Base-by-base conservation (phyloP, 2,888 invertebrate genomes). In the Neria commutata region DNA sequence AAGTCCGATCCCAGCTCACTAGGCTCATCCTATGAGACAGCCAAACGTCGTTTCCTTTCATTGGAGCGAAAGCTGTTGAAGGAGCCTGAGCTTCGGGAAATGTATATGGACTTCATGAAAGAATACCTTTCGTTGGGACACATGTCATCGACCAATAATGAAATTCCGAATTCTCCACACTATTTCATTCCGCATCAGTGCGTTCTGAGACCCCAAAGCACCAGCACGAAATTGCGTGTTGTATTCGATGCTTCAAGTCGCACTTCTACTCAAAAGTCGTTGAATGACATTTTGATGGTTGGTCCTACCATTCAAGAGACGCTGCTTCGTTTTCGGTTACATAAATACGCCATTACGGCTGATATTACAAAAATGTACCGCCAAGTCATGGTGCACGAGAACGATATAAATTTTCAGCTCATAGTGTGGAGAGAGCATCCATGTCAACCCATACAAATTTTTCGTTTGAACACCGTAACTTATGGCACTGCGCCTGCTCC, bases 171-270 rank as follows among this genome's bases (percentile, higher is more conserved):
- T 26, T 17, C 14, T 14, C 53, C 53, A 21, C 49, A 60, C 37
- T 63, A 53, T 33, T 51, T 49, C 21, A 58, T 60, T 52, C 57
- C 52, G 14, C 57, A 63, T 56, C 60, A 63, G 19, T 56, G 56
- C 23, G 51, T 58, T 8, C 23, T 59, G 10, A 19, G 54, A 24
- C 54, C 57, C 40, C 25, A 60, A 14, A 58, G 55, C 33, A 54
- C 49, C 8, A 57, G 37, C 24, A 63, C 60, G 3, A 59, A 57
- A 48, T 37, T 60, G 1, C 51, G 60, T 29, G 56, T 59, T 5
- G 56, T 56, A 2, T 60, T 59, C 24, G 59, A 59, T 54, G 60
- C 62, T 1, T 60, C 53, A 14, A 49, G 55, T 34, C 37, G 51
- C 16, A 56, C 53, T 2, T 61, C 64, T 14, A 51, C 55, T 37